Evolutionary conservation across 1,140 invertebrate species (phyloP), one percentile per base, ranked within the genome.

Genomic region (Neuroterus valhalla): DNA sequence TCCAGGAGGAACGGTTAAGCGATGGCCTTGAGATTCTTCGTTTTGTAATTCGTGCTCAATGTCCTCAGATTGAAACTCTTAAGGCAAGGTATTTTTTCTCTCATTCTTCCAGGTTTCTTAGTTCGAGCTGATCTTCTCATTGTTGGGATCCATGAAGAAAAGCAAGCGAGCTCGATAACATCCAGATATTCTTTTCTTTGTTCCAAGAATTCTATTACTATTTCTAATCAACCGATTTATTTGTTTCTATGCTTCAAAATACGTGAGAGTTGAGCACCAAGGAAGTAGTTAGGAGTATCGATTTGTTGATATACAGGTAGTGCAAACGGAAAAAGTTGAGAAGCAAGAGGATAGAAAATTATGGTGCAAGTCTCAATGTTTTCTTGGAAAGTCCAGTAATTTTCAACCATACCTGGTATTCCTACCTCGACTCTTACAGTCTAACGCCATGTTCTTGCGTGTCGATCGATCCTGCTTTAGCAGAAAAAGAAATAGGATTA

Each of bases 381-480:
- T 82, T 84, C 81, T 76, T 77, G 78, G 81, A 84, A 84, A 52
- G 70, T 73, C 72, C 75, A 72, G 71, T 72, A 70, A 77, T 77
- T 80, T 72, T 78, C 79, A 79, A 81, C 74, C 75, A 76, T 76
- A 78, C 45, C 71, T 17, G 81, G 77, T 76, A 77, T 62, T 43
- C 19, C 72, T 74, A 19, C 62, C 66, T 70, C 73, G 52, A 66
- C 70, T 68, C 50, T n/a, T n/a, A n/a, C n/a, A n/a, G n/a, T n/a
- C n/a, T 31, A 66, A 52, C 74, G 62, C 71, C 67, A 71, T 55
- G 75, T 44, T 72, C 70, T 71, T 45, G 77, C 74, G 68, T 71
- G 69, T 73, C 44, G 75, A 75, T 74, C 55, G 15, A 62, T 62
- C 23, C 55, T 62, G 3, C 15, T 62, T 23, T 21, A 62, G 21